A percentile compares a stretch with the other conserved stretches of the same genome.
phyloP scores from a whole-genome alignment of 1,140 invertebrate genomes.

The Drosophila nasuta region DNA sequence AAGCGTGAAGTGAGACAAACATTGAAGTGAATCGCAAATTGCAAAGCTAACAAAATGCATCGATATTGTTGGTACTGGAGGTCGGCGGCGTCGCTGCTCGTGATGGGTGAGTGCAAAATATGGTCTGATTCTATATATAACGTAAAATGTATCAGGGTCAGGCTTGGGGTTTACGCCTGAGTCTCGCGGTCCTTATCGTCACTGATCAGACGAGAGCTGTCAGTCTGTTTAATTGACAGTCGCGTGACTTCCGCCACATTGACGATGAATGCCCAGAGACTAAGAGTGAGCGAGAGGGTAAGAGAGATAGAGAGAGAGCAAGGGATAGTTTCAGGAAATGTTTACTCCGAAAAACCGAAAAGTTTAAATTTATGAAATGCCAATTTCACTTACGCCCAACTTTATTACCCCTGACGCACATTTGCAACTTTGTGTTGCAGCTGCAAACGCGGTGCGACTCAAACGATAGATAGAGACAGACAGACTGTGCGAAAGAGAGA shows the following conservation, averaged over 20 bases:
- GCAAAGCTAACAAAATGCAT: constrained; percentile 53
- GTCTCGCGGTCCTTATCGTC: constrained; percentile 3
- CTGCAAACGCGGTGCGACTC: constrained; percentile 8
- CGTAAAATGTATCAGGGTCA: constrained; percentile 26
- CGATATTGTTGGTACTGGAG: constrained; percentile 46
- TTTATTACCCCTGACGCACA: constrained; percentile 84
- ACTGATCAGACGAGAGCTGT: constrained; percentile 26
- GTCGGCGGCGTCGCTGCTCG: constrained; percentile 42
- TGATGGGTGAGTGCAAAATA: constrained; percentile 61
- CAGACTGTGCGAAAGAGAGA: neutral
- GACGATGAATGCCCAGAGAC: neutral
- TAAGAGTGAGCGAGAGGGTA: neutral
- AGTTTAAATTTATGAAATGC: constrained; percentile 80
- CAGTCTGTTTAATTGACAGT: constrained; percentile 48
- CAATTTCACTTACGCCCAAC: constrained; percentile 84
- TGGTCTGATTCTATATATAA: constrained; percentile 15
- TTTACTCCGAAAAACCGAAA: constrained; percentile 38
- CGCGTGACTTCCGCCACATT: constrained; percentile 30
- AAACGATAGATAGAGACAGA: neutral
- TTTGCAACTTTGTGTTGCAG: constrained; percentile 83
- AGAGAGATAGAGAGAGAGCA: neutral
- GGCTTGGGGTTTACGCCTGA: neutral
- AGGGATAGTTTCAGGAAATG: constrained; percentile 9
- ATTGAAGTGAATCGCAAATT: constrained; percentile 16
- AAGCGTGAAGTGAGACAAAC: constrained; percentile 16